Evolutionary conservation across 2,888 invertebrate genomes (phyloP), one percentile per base, ranked within the genome.

Genomic region (Hyposoter didymator): DNA sequence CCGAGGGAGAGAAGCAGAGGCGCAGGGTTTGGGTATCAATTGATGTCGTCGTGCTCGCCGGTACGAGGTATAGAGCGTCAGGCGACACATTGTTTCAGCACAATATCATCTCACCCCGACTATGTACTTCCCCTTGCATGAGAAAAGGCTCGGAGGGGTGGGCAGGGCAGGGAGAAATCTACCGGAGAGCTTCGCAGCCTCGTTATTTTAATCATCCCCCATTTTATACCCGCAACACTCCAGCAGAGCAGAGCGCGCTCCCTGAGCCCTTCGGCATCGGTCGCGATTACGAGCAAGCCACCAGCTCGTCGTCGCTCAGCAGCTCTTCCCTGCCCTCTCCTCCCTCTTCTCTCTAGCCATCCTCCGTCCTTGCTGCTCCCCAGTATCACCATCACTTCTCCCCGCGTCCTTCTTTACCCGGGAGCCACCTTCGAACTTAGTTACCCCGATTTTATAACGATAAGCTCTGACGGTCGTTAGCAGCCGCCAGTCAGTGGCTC

Each of bases 171-270:
- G 62, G 69, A 55, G 59, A 72, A 64, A 87, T 90, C 88, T 87
- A 84, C 89, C 88, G 90, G 89, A 89, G 90, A 90, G 89, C 89
- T 90, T 89, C 87, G 89, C 90, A 90, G 91, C 90, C 91, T 92
- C 92, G 92, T 92, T 92, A 92, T 92, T 92, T 92, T 92, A 92
- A 92, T 92, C 92, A 92, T 92, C 90, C 91, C 91, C 90, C 90
- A 90, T 92, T 92, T 92, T 92, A 91, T 90, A 90, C 89, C 90
- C 90, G 90, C 91, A 91, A 91, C 90, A 91, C 90, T 86, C 87
- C 75, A 75, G 80, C 75, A 75, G 80, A 78, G 82, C 82, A 82
- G 82, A 64, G 59, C 78, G 43, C 47, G 62, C 78, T 67, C 45
- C 49, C 62, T 72, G 72, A 88, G 88, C 89, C 88, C 88, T 90